Base-by-base conservation (phyloP, 2,797 vertebrate species). In the Babyrousa celebensis region DNA sequence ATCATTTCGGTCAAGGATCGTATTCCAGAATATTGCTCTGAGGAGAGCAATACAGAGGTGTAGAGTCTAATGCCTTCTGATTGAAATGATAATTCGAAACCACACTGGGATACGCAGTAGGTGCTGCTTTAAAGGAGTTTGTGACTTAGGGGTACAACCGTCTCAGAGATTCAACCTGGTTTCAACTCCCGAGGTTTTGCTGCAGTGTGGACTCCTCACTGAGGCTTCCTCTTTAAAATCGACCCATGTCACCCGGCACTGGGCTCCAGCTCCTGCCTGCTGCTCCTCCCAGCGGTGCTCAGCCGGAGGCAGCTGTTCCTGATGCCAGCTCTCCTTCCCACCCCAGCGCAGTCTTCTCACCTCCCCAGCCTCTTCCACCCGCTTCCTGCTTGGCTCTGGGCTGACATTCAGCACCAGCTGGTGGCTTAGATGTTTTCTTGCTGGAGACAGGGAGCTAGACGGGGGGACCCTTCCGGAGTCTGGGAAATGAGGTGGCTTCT, bases 171-270 rank as follows among this genome's bases (percentile, higher is more conserved):
- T 17, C 12, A 14, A 20, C 52, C 74, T 10, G 21, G 27, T 32
- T 72, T 86, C 70, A 18, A 14, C 65, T 62, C 68, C 74, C 14
- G 0, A 1, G 36, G 10, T n/a, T 80, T n/a, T 23, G 25, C 27
- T 6, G 3, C 16, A 5, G 1, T 12, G 14, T 12, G 21, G 8
- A 25, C 29, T 23, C 11, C 36, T 68, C 36, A 48, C 36, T 3
- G 21, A 52, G 27, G n/a, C 25, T 7, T 36, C 40, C 62, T 52
- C n/a, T 48, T 77, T 10, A 85, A 52, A 36, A 36, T 1, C 58
- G 74, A 23, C 60, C 12, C 0, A 0, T 0, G 0, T 1, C 2
- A n/a, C 56, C 36, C 0, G 0, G 36, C 15, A 0, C 52, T 12
- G 68, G 43, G 16, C 20, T 15, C 23, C 0, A 5, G 17, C 29